Conservation (phyloP, 92 coral and sea anemone species). For the Palythoa heliodiscus region DNA sequence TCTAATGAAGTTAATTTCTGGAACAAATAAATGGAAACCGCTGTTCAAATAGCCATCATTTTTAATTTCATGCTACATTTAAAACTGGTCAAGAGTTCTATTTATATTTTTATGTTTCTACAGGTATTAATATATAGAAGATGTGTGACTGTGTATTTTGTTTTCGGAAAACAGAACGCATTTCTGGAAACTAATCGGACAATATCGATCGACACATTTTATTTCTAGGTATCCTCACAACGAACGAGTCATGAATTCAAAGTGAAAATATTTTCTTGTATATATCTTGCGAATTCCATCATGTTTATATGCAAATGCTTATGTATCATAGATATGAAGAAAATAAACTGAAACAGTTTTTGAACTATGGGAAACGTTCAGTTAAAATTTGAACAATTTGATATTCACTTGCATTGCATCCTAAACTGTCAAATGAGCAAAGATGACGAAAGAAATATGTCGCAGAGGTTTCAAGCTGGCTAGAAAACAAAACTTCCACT, state of each 20-base stretch:
- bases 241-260: too few relatives aligned
- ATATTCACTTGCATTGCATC: not conserved
- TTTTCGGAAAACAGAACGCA: not conserved
- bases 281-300: too few relatives aligned
- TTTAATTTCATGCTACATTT: too few relatives aligned
- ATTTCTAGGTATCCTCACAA: not conserved
- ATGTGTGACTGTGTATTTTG: not conserved
- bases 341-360: not conserved
- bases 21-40: too few relatives aligned
- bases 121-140: not conserved
- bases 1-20: not conserved
- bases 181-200: not conserved
- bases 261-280: too few relatives aligned
- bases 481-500: not conserved
- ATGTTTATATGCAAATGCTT: not conserved
- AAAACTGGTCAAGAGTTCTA: too few relatives aligned
- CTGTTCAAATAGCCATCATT: too few relatives aligned
- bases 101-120: too few relatives aligned
- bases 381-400: not conserved
- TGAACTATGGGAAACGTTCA: not conserved
- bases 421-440: not conserved
- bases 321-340: not conserved
- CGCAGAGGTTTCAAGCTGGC: not conserved
- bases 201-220: not conserved
- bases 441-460: not conserved